phyloP scores from a whole-genome alignment of 2,113 vertebrate genomes.

The Raphicerus campestris region DNA sequence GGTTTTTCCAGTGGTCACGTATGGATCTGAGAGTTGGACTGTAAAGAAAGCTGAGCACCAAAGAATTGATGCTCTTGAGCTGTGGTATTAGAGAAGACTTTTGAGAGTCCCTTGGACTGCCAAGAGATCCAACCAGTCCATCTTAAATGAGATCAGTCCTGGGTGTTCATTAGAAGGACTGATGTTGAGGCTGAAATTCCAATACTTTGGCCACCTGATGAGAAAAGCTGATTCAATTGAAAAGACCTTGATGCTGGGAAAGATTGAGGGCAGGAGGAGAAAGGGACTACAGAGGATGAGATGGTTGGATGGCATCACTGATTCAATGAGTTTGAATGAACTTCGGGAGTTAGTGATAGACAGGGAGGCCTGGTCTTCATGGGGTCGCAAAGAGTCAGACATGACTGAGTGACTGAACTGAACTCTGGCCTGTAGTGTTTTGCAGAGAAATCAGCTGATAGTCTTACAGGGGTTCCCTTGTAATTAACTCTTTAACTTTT shows the following conservation, averaged over 20 bases:
- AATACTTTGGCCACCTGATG: neutral
- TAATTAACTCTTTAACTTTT: neutral
- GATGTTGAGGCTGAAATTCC: neutral
- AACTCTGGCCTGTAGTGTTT: neutral
- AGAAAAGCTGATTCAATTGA: fast-evolving
- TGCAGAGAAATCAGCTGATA: neutral
- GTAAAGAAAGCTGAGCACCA: fast-evolving
- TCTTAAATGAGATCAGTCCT: neutral
- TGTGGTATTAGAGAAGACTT: neutral
- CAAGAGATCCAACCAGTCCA: neutral
- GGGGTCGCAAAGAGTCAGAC: neutral
- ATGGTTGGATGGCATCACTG: neutral
- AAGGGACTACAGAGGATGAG: neutral
- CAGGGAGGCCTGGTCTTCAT: neutral
- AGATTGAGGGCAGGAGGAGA: neutral
- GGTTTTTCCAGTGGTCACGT: neutral
- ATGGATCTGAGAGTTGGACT: neutral
- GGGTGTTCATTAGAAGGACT: neutral
- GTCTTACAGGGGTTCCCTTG: neutral
- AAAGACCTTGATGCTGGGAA: neutral
- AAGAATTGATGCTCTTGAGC: neutral
- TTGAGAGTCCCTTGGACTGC: neutral
- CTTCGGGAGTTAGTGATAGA: neutral
- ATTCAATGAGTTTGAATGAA: neutral
- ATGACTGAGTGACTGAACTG: neutral